Percentiles rank a stretch among this genome's conserved stretches.
phyloP scores from a whole-genome alignment of 1,140 invertebrate genomes.

The Pinna nobilis region DNA sequence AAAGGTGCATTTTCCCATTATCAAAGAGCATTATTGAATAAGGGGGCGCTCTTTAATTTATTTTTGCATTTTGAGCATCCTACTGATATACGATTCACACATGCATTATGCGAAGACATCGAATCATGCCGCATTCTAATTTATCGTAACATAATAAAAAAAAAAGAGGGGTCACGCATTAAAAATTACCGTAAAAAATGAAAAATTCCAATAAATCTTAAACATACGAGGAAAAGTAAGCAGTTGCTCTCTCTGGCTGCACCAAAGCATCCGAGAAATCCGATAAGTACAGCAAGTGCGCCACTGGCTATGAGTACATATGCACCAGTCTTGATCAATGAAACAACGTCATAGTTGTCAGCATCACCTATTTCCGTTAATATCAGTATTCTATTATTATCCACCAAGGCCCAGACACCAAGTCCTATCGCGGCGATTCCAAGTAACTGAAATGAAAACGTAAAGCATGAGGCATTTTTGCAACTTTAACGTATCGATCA shows the following conservation, averaged over 20 bases:
- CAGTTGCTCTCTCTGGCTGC: slow-evolving; percentile 88
- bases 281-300: slow-evolving; percentile 85
- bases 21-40: too few species aligned
- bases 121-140: background rate
- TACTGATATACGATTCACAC: too few species aligned
- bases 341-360: slow-evolving; percentile 34
- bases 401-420: slow-evolving; percentile 83
- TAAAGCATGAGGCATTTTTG: too few species aligned
- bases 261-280: slow-evolving; percentile 92
- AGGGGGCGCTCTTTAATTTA: too few species aligned
- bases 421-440: slow-evolving; percentile 81
- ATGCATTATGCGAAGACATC: background rate
- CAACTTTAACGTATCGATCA: too few species aligned
- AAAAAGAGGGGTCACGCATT: background rate
- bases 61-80: too few species aligned
- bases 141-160: background rate
- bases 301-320: slow-evolving; percentile 84
- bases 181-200: slow-evolving; percentile 72
- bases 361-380: slow-evolving; percentile 79
- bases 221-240: slow-evolving; percentile 83
- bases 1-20: too few species aligned
- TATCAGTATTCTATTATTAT: slow-evolving; percentile 82
- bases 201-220: background rate
- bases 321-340: slow-evolving; percentile 53
- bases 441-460: slow-evolving; percentile 78